Conservation (phyloP, 2,797 vertebrate genomes). For the Molossus alvarezi region DNA sequence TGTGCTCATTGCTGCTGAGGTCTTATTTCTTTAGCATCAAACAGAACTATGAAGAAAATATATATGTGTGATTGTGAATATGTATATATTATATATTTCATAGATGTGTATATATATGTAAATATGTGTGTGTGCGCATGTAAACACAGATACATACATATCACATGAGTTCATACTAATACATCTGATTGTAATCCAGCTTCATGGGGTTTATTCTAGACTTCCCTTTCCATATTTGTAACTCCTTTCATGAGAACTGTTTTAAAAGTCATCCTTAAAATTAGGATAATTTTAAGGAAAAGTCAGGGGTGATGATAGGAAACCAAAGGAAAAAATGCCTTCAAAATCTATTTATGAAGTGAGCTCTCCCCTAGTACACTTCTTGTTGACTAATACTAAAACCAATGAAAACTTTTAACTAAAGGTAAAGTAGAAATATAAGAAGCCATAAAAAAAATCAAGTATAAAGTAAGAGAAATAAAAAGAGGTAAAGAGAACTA, state of each 20-base stretch:
- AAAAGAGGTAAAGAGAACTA: background rate
- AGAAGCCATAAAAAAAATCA: background rate
- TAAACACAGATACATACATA: background rate
- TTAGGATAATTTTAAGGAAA: constrained; percentile 4
- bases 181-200: background rate
- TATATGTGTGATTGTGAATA: background rate
- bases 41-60: background rate
- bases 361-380: background rate
- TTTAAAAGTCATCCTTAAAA: constrained; percentile 58
- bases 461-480: background rate
- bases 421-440: constrained; percentile 1
- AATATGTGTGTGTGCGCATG: background rate
- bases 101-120: background rate
- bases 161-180: background rate
- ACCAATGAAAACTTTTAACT: background rate
- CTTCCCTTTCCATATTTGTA: constrained; percentile 15
- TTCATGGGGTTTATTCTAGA: background rate
- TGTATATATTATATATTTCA: background rate
- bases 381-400: constrained; percentile 62
- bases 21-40: constrained; percentile 21
- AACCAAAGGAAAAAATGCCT: background rate
- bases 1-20: background rate
- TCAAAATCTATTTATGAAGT: constrained; percentile 16
- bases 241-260: background rate
- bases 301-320: background rate